Evolutionary conservation across 1,140 invertebrate species (phyloP).

Genomic region (Zaprionus nigranus): DNA sequence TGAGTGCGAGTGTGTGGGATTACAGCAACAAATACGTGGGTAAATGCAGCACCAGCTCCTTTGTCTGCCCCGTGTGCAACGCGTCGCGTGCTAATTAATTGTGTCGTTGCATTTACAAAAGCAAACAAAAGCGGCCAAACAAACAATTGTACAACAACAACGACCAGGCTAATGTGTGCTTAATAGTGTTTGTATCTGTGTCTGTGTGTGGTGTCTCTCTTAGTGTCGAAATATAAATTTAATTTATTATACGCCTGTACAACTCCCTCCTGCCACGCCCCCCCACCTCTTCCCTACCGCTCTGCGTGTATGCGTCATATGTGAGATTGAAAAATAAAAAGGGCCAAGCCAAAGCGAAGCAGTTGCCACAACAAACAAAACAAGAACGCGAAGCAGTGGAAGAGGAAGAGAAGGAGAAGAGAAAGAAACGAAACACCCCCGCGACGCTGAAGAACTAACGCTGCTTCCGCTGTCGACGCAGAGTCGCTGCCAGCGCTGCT

Average conservation of each 20-base stretch:
- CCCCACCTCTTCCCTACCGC: neutral
- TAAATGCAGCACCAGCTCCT: conserved; percentile 31
- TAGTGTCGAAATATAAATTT: conserved; percentile 57
- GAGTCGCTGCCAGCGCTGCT: conserved; percentile 8
- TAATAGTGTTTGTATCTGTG: conserved; percentile 58
- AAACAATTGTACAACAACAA: conserved; percentile 30
- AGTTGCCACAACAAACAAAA: conserved; percentile 63
- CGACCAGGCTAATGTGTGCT: conserved; percentile 62
- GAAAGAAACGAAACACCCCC: conserved; percentile 37
- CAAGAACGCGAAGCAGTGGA: conserved; percentile 32
- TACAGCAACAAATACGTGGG: conserved; percentile 27
- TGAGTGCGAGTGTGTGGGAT: conserved; percentile 35
- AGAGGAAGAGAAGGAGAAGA: conserved; percentile 27
- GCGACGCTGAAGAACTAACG: conserved; percentile 14
- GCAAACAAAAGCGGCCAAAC: conserved; percentile 47
- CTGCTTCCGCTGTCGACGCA: conserved; percentile 28
- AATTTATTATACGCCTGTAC: conserved; percentile 44
- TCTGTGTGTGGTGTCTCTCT: conserved; percentile 40
- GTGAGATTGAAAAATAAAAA: conserved; percentile 48
- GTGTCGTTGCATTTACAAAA: conserved; percentile 48
- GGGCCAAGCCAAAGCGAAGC: conserved; percentile 45
- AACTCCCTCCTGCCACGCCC: conserved; percentile 11
- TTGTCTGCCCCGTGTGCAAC: conserved; percentile 16
- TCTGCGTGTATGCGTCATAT: conserved; percentile 66
- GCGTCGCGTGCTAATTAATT: conserved; percentile 50